These are phyloP conservation scores for Chloroceryle amazona DNA, from an alignment of 2,797 vertebrate genomes.

Conservation along the genomic window DNA sequence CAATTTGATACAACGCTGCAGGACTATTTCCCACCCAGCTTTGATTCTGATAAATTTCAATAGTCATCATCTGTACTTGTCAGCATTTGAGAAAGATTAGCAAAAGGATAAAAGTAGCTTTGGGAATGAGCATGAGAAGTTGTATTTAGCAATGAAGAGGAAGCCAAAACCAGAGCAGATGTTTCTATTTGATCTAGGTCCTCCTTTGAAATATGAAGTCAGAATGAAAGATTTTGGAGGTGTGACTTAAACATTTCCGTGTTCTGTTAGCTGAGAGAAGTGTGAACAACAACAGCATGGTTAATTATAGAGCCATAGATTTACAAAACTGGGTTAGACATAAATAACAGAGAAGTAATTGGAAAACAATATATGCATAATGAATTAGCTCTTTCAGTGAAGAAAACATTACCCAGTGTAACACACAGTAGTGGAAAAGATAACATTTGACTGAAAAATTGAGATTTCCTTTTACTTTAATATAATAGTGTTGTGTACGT, in stretches of 20 bases:
- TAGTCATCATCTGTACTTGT: background rate
- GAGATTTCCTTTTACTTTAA: background rate
- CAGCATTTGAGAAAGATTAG: background rate
- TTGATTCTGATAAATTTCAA: background rate
- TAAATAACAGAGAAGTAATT: background rate
- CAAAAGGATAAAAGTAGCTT: background rate
- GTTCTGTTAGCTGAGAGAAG: background rate
- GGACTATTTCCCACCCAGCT: background rate
- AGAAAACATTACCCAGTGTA: background rate
- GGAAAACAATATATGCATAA: background rate
- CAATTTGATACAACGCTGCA: background rate
- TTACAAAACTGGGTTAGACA: background rate
- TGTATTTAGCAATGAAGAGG: background rate
- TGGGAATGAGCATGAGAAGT: background rate
- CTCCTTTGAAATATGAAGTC: slow-evolving; percentile 2
- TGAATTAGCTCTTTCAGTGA: background rate
- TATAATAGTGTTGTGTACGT: background rate
- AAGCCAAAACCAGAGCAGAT: background rate
- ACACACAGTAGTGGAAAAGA: background rate
- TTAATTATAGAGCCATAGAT: background rate
- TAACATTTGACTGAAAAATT: background rate
- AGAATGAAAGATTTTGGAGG: slow-evolving; percentile 1
- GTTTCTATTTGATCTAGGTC: background rate
- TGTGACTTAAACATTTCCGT: background rate
- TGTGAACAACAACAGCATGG: background rate